Evolutionary conservation across 2,797 vertebrate species (phyloP), one percentile per base, ranked within the genome.

Genomic region (Antrozous pallidus): DNA sequence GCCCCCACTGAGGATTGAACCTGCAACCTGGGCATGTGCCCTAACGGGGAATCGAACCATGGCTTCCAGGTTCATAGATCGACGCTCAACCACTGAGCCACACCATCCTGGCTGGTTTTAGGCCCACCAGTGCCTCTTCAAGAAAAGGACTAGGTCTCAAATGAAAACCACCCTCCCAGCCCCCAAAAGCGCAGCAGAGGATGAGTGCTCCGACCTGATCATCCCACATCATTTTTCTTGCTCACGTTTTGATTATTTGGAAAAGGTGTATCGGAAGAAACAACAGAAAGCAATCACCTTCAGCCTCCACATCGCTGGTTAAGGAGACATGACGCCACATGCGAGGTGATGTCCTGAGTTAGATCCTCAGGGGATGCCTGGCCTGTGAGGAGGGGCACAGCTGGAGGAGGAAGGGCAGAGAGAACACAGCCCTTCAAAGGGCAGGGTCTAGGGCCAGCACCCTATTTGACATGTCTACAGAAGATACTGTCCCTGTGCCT

Each of bases 61-160:
- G 58, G 31, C 58, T 12, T 31, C 28, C 12, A 1, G 58, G 58
- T 14, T 61, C 58, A 61, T 61, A 61, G 58, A 61, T 61, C 12
- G 1, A 31, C 5, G 12, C 58, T 28, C 58, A 61, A 61, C 26
- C 28, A 61, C 58, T 61, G 58, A 61, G 26, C 58, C 58, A 61
- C 1, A 2, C 58, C 28, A 61, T 6, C 58, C 12, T 0, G 58
- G 28, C 58, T 16, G 1, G 75, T 80, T 93, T 87, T 77, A 92
- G 81, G 42, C 4, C 74, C 81, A 56, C 1, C 17, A 54, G 65
- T 95, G 16, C 20, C 87, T 40, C 63, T 45, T 61, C 40, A 73
- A 77, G 45, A 88, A 79, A 58, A 75, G 92, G 49, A 36, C n/a
- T 63, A 82, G 65, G 36, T 92, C 36, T 49, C 38, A 96, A 65